Evolutionary conservation across 92 coral and sea anemone species (phyloP), one percentile per base, ranked within the genome.

Genomic region (Meandrina meandrites): DNA sequence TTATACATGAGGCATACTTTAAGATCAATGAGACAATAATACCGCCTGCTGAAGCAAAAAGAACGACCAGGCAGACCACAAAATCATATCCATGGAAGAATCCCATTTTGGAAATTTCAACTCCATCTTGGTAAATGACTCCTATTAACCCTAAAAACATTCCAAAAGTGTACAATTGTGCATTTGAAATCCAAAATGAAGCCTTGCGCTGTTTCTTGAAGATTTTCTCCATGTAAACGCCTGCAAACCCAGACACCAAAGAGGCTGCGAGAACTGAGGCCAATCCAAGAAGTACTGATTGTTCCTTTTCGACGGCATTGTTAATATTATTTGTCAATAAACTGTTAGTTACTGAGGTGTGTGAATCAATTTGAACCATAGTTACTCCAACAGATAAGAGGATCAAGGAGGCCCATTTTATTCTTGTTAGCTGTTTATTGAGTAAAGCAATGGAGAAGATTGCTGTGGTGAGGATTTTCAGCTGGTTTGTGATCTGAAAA

Each of bases 141-240:
- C 98, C 98, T 1, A 93, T 48, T 22, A 94, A 74, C 27, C 93
- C 94, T 58, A 93, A 86, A 28, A 86, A 36, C 3, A 90, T 75
- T 15, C 98, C 98, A 67, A 85, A 89, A 14, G 87, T 79, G 53
- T 93, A 93, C 58, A 93, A 58, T 51, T 94, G 98, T 37, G 90
- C 93, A 75, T 94, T 94, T 24, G 88, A 45, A 56, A 91, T 83
- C 96, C 98, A 94, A 50, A 94, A 82, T 17, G 93, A 91, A 24
- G 90, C 83, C 48, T 80, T 76, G 42, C 71, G 72, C 68, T 51
- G 88, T 35, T 51, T 84, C 81, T 94, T 94, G 79, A 94, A 80
- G 47, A 94, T 91, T 81, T 91, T 93, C 88, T 94, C 98, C 79
- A 94, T 83, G 70, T 92, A 94, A 16, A 94, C 96, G 68, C 98